Conservation (phyloP, 1,140 invertebrate species). For the Tetramorium parvispinum region DNA sequence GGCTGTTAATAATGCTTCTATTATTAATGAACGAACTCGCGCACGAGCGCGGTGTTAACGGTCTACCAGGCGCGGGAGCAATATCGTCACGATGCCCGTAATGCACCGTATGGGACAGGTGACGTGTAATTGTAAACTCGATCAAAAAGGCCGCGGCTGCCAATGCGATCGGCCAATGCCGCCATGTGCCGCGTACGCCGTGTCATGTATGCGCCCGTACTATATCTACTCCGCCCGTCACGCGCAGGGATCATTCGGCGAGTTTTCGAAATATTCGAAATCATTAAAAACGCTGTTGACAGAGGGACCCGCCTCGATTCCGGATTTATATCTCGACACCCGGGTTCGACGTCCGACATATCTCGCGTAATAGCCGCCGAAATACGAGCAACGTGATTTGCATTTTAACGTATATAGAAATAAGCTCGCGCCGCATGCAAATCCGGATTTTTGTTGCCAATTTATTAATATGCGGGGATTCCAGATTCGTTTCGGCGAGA, state of each 20-base stretch:
- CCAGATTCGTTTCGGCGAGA: not conserved
- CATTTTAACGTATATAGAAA: constrained; percentile 36
- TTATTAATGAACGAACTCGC: constrained; percentile 74
- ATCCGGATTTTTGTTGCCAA: constrained; percentile 3
- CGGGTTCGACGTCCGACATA: constrained; percentile 31
- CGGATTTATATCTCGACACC: constrained; percentile 26
- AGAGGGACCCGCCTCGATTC: constrained; percentile 25
- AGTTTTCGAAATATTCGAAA: constrained; percentile 55
- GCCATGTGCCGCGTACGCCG: constrained; percentile 5
- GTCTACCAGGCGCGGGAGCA: constrained; percentile 46
- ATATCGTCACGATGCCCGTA: constrained; percentile 65
- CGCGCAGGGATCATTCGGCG: constrained; percentile 30
- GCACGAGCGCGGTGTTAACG: constrained; percentile 64
- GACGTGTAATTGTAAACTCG: constrained; percentile 73
- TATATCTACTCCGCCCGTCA: constrained; percentile 18
- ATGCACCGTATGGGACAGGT: constrained; percentile 61
- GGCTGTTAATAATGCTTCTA: constrained; percentile 73
- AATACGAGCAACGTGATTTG: constrained; percentile 38
- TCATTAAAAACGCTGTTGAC: constrained; percentile 54
- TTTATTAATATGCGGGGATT: constrained; percentile 35
- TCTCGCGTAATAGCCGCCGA: constrained; percentile 9
- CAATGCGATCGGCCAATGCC: constrained; percentile 54
- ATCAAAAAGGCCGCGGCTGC: constrained; percentile 66
- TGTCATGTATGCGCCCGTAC: not conserved
- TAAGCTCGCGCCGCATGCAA: constrained; percentile 11